phyloP scores from a whole-genome alignment of 2,888 invertebrate genomes.

The Euphydryas editha region DNA sequence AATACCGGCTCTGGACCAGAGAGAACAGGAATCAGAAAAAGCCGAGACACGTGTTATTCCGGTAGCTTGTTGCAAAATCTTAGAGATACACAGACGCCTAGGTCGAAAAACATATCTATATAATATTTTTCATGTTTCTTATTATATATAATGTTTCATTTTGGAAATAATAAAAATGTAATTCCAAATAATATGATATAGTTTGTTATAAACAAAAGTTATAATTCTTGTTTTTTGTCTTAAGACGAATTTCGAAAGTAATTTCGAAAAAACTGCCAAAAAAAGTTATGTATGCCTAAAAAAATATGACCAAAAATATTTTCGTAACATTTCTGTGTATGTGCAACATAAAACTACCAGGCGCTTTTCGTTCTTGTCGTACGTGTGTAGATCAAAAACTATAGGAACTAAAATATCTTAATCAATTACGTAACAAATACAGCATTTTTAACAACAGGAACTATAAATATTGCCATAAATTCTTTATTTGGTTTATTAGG shows the following conservation, averaged over 20 bases:
- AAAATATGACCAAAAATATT: slow-evolving; percentile 21
- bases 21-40: slow-evolving; percentile 39
- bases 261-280: neutral
- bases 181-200: too few relatives aligned
- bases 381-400: slow-evolving; percentile 23
- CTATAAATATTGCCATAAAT: slow-evolving; percentile 24
- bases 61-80: slow-evolving; percentile 20
- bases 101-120: neutral
- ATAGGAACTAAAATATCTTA: slow-evolving; percentile 25
- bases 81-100: slow-evolving; percentile 11
- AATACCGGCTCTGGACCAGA: slow-evolving; percentile 31
- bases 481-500: slow-evolving; percentile 33
- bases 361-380: slow-evolving; percentile 15
- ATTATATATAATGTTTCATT: neutral
- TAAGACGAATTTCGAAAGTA: too few relatives aligned
- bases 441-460: slow-evolving; percentile 28
- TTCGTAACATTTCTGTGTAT: neutral
- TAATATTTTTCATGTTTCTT: neutral
- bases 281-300: neutral
- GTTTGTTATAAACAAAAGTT: too few relatives aligned
- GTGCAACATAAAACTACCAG: slow-evolving; percentile 11
- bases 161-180: neutral
- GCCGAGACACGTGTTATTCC: slow-evolving; percentile 34
- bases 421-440: slow-evolving; percentile 29
- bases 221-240: too few relatives aligned